Evolutionary conservation across 2,888 invertebrate genomes (phyloP).

Genomic region (Tinea semifulvella): DNA sequence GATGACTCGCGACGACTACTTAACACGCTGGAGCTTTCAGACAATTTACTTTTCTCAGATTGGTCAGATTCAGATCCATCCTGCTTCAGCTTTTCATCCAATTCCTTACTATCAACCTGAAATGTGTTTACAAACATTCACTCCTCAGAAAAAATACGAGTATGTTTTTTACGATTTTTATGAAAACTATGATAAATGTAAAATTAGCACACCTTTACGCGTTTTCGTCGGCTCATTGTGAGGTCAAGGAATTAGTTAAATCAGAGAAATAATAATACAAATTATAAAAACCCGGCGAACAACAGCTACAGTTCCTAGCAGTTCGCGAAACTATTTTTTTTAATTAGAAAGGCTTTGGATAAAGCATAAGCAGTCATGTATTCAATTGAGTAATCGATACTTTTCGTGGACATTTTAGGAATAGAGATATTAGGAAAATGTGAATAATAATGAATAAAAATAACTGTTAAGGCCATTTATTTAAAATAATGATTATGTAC

Average conservation of each 20-base stretch:
- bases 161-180: too few relatives aligned
- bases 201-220: conserved; percentile 49
- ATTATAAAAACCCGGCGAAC: too few relatives aligned
- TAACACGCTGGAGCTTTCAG: conserved; percentile 65
- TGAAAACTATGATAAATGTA: too few relatives aligned
- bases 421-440: too few relatives aligned
- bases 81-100: conserved; percentile 72
- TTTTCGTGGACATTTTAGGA: too few relatives aligned
- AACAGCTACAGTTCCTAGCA: too few relatives aligned
- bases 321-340: too few relatives aligned
- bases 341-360: too few relatives aligned
- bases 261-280: too few relatives aligned
- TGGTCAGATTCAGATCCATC: conserved; percentile 72
- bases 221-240: conserved; percentile 70
- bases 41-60: conserved; percentile 69
- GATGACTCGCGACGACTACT: conserved; percentile 59
- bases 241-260: too few relatives aligned
- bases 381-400: too few relatives aligned
- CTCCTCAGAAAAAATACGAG: conserved; percentile 71
- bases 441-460: neutral
- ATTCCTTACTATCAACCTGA: conserved; percentile 62
- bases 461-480: conserved; percentile 29
- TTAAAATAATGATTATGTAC: conserved; percentile 17
- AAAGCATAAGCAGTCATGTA: too few relatives aligned
- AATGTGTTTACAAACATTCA: conserved; percentile 20